A percentile compares a stretch with the other conserved stretches of the same genome.
phyloP scores from a whole-genome alignment of 2,888 invertebrate genomes.

The Heteromyza rotundicornis region DNA sequence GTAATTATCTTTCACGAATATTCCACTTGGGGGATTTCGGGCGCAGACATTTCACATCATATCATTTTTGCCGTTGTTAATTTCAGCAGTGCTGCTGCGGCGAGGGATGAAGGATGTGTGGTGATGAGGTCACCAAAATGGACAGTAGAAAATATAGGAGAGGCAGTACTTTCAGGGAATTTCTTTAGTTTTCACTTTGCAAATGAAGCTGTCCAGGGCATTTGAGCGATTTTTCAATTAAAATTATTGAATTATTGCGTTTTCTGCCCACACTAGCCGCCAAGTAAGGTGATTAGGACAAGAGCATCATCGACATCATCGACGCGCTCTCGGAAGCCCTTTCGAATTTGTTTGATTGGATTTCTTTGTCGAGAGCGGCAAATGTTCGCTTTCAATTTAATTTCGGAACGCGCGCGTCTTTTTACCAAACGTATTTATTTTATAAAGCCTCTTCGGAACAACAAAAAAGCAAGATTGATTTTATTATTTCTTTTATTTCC shows the following conservation, averaged over 20 bases:
- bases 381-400: not conserved
- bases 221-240: not conserved
- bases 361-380: conserved; percentile 16
- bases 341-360: conserved; percentile 42
- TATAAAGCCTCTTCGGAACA: conserved; percentile 11
- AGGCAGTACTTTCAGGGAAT: no score
- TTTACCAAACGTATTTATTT: conserved; percentile 7
- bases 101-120: no score
- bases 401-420: conserved; percentile 16
- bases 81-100: not conserved
- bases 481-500: conserved; percentile 52
- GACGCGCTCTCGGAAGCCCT: conserved; percentile 14
- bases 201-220: no score
- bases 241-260: no score
- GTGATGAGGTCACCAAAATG: no score
- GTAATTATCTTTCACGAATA: conserved; percentile 46
- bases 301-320: no score
- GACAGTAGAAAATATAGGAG: no score
- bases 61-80: not conserved
- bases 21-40: conserved; percentile 12
- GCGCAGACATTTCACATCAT: not conserved
- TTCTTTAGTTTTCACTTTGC: no score
- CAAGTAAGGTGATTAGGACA: not conserved
- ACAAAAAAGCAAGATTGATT: conserved; percentile 58
- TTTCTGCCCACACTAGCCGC: no score